Evolutionary conservation across 1,140 invertebrate species (phyloP).

Genomic region (Helicoverpa armigera): DNA sequence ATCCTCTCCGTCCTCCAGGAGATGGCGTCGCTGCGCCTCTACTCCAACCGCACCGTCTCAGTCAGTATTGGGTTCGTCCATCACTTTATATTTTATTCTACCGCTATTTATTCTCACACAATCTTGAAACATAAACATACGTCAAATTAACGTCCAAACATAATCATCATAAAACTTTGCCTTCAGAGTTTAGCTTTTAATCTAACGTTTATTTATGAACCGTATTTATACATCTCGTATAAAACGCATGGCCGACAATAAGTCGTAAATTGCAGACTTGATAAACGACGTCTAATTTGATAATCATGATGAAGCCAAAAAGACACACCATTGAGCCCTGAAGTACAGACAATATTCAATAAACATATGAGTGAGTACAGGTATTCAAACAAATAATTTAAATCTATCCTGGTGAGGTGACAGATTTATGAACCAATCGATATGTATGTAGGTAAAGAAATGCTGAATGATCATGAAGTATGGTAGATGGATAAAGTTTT

Average conservation of each 20-base stretch:
- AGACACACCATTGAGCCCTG: background rate
- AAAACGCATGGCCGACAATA: slow-evolving; percentile 15
- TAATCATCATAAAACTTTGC: slow-evolving; percentile 17
- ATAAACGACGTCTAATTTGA: slow-evolving; percentile 17
- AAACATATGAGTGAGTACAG: no score
- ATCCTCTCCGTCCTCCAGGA: slow-evolving; percentile 87
- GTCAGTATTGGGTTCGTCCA: slow-evolving; percentile 87
- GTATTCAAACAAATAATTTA: background rate
- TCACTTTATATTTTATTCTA: slow-evolving; percentile 51
- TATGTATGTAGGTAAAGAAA: no score
- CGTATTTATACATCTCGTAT: slow-evolving; percentile 22
- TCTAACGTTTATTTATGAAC: slow-evolving; percentile 8
- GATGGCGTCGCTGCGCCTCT: slow-evolving; percentile 87
- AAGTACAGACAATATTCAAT: background rate
- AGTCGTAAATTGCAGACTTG: slow-evolving; percentile 20
- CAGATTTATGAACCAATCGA: no score
- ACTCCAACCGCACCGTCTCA: slow-evolving; percentile 87
- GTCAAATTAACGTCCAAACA: slow-evolving; percentile 28
- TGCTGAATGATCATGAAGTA: no score
- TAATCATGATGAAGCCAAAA: slow-evolving; percentile 16
- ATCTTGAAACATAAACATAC: slow-evolving; percentile 12
- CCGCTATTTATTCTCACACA: slow-evolving; percentile 7
- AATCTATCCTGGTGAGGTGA: no score
- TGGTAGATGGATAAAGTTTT: no score
- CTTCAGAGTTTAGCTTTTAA: slow-evolving; percentile 3